A percentile compares a stretch with the other conserved stretches of the same genome.
These are phyloP conservation scores for Priocnemis perturbator DNA, from an alignment of 2,888 invertebrate genomes.

Conservation along the genomic window DNA sequence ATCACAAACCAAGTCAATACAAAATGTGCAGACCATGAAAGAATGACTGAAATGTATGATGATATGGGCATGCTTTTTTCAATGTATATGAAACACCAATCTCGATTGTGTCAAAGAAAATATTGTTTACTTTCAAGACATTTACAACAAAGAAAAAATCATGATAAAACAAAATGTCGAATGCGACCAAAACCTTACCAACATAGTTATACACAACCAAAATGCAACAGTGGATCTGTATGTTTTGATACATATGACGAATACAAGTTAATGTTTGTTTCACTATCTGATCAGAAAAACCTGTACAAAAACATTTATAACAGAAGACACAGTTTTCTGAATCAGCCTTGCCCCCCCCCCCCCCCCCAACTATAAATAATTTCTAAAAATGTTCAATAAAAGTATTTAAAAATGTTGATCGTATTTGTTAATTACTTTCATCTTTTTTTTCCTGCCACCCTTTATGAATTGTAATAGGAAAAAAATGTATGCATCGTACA, in stretches of 20 bases:
- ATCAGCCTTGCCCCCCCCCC: slow-evolving; percentile 43
- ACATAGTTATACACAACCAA: slow-evolving; percentile 45
- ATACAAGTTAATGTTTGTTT: slow-evolving; percentile 48
- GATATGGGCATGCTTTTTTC: slow-evolving; percentile 57
- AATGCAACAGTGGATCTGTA: slow-evolving; percentile 53
- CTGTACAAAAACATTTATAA: slow-evolving; percentile 44
- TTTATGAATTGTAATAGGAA: too few species aligned
- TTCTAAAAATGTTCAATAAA: too few species aligned
- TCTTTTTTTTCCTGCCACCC: too few species aligned
- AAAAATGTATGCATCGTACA: too few species aligned
- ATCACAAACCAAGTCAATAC: too few species aligned
- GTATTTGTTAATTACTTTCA: too few species aligned
- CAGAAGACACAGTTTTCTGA: slow-evolving; percentile 52
- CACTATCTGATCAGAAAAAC: slow-evolving; percentile 26
- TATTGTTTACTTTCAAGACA: slow-evolving; percentile 50
- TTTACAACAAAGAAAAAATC: slow-evolving; percentile 34
- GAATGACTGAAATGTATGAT: slow-evolving; percentile 46
- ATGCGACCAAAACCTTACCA: slow-evolving; percentile 29
- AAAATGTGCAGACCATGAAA: background rate
- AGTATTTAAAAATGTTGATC: too few species aligned
- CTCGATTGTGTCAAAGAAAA: slow-evolving; percentile 44
- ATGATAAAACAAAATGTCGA: slow-evolving; percentile 51
- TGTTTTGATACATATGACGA: slow-evolving; percentile 58
- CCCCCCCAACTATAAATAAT: background rate
- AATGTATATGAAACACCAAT: slow-evolving; percentile 50